Percentiles rank a stretch among this genome's conserved stretches.
These are phyloP conservation scores for Periophthalmus magnuspinnatus DNA, from an alignment of 2,797 vertebrate genomes.

Conservation along the genomic window DNA sequence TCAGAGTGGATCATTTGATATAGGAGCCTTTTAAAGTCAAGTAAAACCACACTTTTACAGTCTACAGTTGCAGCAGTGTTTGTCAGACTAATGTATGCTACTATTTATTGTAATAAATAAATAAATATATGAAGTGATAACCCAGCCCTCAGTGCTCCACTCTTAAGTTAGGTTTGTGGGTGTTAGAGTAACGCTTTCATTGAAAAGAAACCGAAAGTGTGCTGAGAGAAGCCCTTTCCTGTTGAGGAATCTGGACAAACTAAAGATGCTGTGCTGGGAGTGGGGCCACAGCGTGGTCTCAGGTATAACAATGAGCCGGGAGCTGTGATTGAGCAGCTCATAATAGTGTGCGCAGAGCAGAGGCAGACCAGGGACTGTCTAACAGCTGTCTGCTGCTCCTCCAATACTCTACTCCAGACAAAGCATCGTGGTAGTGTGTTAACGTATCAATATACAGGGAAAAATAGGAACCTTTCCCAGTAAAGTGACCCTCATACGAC, in stretches of 20 bases:
- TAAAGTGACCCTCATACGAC: neutral
- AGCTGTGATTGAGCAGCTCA: slow-evolving; percentile 43
- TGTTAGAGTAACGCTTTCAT: slow-evolving; percentile 25
- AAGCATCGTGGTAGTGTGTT: neutral
- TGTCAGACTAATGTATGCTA: neutral
- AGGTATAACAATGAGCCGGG: slow-evolving; percentile 17
- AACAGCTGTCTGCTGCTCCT: slow-evolving; percentile 20
- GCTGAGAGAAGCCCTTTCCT: neutral
- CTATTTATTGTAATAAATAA: neutral
- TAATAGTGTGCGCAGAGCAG: slow-evolving; percentile 29
- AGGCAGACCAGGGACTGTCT: slow-evolving; percentile 32
- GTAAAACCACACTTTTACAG: neutral
- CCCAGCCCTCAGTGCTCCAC: slow-evolving; percentile 26
- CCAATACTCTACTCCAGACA: neutral
- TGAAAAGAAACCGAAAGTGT: slow-evolving; percentile 56
- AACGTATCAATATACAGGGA: neutral
- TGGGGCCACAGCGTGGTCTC: slow-evolving; percentile 5
- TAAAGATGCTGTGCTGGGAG: neutral
- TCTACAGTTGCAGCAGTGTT: neutral
- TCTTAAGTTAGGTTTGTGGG: slow-evolving; percentile 13
- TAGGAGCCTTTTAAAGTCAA: neutral
- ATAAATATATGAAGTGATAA: slow-evolving; percentile 1
- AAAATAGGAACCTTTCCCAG: neutral
- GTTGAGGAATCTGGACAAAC: neutral
- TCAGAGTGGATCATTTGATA: neutral